phyloP scores from a whole-genome alignment of 2,888 invertebrate genomes.

The Lasioglossum vierecki region DNA sequence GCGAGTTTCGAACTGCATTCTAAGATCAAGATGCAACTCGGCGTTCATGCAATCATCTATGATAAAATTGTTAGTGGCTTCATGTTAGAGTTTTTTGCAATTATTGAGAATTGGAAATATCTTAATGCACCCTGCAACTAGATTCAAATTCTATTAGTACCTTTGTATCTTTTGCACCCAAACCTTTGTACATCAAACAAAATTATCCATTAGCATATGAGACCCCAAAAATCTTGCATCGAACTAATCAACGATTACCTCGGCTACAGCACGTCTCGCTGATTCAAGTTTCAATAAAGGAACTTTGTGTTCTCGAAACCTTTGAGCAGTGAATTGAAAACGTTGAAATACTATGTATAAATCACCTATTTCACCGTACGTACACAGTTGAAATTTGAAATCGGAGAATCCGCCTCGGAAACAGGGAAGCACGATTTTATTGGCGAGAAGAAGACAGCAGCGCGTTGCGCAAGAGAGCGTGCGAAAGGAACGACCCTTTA shows the following conservation, averaged over 20 bases:
- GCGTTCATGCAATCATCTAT: background rate
- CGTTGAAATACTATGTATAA: too few relatives aligned
- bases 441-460: conserved; percentile 45
- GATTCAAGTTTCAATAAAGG: too few relatives aligned
- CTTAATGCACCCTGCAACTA: background rate
- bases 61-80: background rate
- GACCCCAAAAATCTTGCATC: too few relatives aligned
- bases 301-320: too few relatives aligned
- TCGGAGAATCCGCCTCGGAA: background rate
- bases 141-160: background rate
- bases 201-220: too few relatives aligned
- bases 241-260: too few relatives aligned
- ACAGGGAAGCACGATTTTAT: conserved; percentile 37
- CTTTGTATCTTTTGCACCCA: too few relatives aligned
- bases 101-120: background rate
- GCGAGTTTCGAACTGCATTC: background rate
- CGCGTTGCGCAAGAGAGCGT: conserved; percentile 77
- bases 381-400: background rate
- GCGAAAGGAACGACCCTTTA: conserved; percentile 79
- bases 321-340: too few relatives aligned
- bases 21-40: background rate
- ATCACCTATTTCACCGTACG: too few relatives aligned
- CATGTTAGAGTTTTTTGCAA: background rate
- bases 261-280: too few relatives aligned
- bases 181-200: too few relatives aligned